Conservation (phyloP, 1,140 invertebrate genomes). For the Oreohelix idahoensis region DNA sequence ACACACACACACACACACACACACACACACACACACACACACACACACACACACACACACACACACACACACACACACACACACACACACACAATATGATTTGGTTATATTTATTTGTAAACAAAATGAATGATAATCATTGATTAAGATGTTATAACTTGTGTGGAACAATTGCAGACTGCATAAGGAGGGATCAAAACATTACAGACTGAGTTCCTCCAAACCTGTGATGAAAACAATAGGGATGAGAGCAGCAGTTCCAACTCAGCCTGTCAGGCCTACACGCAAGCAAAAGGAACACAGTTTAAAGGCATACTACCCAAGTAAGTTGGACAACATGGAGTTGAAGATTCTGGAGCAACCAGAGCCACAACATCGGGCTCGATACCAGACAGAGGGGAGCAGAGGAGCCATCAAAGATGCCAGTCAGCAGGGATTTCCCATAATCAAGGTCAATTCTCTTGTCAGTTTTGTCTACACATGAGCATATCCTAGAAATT, state of each 20-base stretch:
- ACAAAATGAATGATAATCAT: too few relatives aligned
- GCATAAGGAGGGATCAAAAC: not conserved
- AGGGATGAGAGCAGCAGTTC: constrained; percentile 20
- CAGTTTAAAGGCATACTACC: constrained; percentile 60
- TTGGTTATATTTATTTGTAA: too few relatives aligned
- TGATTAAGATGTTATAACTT: too few relatives aligned
- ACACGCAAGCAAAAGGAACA: constrained; percentile 57
- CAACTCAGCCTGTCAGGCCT: constrained; percentile 24
- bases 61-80: too few relatives aligned
- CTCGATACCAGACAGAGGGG: constrained; percentile 95
- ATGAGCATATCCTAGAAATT: too few relatives aligned
- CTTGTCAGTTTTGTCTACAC: too few relatives aligned
- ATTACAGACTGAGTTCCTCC: not conserved
- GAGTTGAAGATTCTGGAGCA: constrained; percentile 90
- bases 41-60: too few relatives aligned
- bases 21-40: too few relatives aligned
- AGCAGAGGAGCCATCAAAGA: constrained; percentile 96
- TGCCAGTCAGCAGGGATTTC: constrained; percentile 91
- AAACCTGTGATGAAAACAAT: not conserved
- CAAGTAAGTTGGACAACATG: constrained; percentile 80
- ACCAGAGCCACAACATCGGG: constrained; percentile 95
- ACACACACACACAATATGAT: too few relatives aligned
- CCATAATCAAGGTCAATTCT: constrained; percentile 82
- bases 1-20: too few relatives aligned
- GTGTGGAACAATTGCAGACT: not conserved